phyloP scores from a whole-genome alignment of 1,140 invertebrate species.

The Sinonovacula constricta region DNA sequence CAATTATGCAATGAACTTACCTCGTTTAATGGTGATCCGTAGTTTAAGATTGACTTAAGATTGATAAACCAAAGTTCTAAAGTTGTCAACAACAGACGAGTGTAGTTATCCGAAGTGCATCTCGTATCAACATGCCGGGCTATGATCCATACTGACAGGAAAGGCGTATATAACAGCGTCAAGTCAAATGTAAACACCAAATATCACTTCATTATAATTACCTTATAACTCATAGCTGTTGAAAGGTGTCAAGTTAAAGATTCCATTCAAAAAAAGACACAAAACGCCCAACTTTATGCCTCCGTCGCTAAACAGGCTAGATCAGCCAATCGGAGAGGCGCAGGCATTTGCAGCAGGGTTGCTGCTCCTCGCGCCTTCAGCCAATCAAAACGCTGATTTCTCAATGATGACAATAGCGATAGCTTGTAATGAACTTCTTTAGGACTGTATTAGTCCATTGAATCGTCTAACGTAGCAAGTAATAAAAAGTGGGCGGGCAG shows the following conservation, averaged over 20 bases:
- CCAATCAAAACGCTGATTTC: background rate
- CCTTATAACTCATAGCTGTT: conserved; percentile 42
- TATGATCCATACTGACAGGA: no score
- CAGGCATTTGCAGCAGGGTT: background rate
- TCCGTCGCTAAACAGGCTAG: background rate
- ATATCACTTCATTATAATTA: conserved; percentile 36
- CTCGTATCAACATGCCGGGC: no score
- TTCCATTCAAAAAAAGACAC: conserved; percentile 12
- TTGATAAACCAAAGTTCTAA: no score
- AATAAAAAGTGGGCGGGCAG: background rate
- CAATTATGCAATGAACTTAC: no score
- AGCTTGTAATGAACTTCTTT: background rate
- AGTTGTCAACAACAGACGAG: no score
- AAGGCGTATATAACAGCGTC: conserved; percentile 21
- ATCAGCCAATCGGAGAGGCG: background rate
- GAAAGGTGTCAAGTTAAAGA: conserved; percentile 48
- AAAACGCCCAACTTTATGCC: conserved; percentile 12
- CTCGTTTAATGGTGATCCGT: no score
- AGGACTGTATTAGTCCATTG: background rate
- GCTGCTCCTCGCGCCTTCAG: background rate
- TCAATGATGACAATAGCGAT: background rate
- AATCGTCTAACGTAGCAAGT: background rate
- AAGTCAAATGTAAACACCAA: conserved; percentile 38
- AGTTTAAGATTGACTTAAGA: no score
- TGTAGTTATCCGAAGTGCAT: no score